phyloP scores from a whole-genome alignment of 2,888 invertebrate species.

The Drosophila heteroneura region DNA sequence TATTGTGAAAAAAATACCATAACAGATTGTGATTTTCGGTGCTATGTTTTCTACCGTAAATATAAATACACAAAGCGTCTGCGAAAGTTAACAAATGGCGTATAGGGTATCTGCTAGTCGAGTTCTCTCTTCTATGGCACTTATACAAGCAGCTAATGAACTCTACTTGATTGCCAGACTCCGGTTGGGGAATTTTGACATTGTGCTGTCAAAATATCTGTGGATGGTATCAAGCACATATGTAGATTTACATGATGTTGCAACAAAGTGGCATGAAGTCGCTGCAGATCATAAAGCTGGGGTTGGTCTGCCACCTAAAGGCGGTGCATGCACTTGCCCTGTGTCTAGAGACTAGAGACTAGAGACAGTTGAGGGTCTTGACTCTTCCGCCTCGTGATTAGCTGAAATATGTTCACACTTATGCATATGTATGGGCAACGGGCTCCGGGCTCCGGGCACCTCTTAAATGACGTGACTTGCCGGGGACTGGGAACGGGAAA shows the following conservation, averaged over 20 bases:
- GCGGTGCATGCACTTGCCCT: constrained; percentile 2
- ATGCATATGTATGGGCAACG: constrained; percentile 60
- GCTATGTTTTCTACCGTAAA: not conserved
- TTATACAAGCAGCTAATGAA: not conserved
- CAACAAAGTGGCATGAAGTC: constrained; percentile 9
- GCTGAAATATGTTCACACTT: constrained; percentile 47
- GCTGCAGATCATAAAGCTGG: constrained; percentile 1
- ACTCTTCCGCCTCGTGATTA: constrained; percentile 44
- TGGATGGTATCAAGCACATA: constrained; percentile 20
- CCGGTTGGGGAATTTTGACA: not conserved
- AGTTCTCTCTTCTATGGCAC: not conserved
- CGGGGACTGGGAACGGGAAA: constrained; percentile 1
- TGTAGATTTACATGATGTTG: constrained; percentile 45
- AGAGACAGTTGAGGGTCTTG: constrained; percentile 14
- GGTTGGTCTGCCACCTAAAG: constrained; percentile 7
- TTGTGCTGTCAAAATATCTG: constrained; percentile 28
- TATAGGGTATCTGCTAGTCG: not conserved
- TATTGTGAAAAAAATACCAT: not conserved
- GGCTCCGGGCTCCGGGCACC: not conserved
- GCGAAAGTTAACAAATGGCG: not conserved
- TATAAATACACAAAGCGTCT: too few relatives aligned
- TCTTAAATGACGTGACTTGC: constrained; percentile 1
- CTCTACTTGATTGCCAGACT: not conserved
- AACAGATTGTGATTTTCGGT: not conserved
- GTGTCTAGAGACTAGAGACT: not conserved